Conservation (phyloP, 2,113 vertebrate genomes). For the Bufo bufo region DNA sequence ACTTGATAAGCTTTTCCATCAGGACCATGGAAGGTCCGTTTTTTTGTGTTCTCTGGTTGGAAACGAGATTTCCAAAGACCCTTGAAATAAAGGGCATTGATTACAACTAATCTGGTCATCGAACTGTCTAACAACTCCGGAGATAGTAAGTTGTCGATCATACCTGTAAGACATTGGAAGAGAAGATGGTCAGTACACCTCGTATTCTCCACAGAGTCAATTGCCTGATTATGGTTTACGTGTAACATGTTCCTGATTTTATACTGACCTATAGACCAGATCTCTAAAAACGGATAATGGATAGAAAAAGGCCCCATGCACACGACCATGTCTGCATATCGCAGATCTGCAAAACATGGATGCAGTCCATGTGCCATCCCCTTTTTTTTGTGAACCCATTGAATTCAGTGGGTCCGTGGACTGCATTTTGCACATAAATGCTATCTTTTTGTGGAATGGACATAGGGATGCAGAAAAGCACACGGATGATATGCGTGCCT, state of each 20-base stretch:
- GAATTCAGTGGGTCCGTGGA: too few species aligned
- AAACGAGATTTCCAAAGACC: slow-evolving; percentile 94
- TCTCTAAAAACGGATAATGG: too few species aligned
- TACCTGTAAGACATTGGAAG: slow-evolving; percentile 72
- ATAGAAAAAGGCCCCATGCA: too few species aligned
- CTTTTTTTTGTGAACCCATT: too few species aligned
- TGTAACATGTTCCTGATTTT: background rate
- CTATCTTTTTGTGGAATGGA: too few species aligned
- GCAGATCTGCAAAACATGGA: too few species aligned
- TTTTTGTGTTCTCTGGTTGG: slow-evolving; percentile 87
- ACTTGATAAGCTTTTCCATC: slow-evolving; percentile 85
- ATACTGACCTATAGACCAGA: background rate
- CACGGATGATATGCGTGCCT: too few species aligned
- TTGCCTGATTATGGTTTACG: background rate
- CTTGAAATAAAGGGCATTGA: slow-evolving; percentile 94
- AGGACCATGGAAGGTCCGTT: slow-evolving; percentile 77
- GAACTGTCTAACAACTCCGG: slow-evolving; percentile 78
- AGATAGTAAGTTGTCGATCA: slow-evolving; percentile 84
- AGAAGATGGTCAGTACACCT: background rate
- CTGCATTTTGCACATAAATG: too few species aligned
- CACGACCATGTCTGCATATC: too few species aligned
- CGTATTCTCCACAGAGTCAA: background rate
- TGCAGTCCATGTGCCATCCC: too few species aligned
- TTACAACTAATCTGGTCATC: slow-evolving; percentile 82
- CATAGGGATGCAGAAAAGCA: too few species aligned